These are phyloP conservation scores for Lutjanus argentimaculatus DNA, from an alignment of 2,797 vertebrate species.

Conservation along the genomic window DNA sequence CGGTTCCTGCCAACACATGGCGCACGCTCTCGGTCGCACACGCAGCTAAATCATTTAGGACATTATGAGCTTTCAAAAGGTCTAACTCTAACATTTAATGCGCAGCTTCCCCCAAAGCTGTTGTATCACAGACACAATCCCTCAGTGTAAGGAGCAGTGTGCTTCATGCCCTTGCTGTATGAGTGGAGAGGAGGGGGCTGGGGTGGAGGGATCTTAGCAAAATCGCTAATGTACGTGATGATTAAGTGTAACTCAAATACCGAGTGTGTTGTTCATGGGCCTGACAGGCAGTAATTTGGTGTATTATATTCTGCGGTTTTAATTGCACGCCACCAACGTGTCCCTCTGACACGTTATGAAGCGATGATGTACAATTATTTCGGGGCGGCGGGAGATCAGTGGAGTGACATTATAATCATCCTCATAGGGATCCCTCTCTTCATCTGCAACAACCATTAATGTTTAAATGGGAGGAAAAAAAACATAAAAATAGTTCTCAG, in stretches of 20 bases:
- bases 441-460: constrained; percentile 97
- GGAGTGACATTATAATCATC: constrained; percentile 99
- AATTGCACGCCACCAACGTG: constrained; percentile 98
- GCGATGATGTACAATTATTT: constrained; percentile 99
- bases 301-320: constrained; percentile 99
- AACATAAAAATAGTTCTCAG: constrained; percentile 90
- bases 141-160: constrained; percentile 87
- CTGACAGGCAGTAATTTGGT: constrained; percentile 99
- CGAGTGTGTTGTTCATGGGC: constrained; percentile 97
- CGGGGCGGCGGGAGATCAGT: constrained; percentile 96
- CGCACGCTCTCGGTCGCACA: constrained; percentile 26
- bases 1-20: constrained; percentile 39
- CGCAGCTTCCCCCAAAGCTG: constrained; percentile 51
- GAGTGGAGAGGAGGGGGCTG: constrained; percentile 74
- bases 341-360: constrained; percentile 99
- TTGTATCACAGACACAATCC: constrained; percentile 88
- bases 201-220: constrained; percentile 92
- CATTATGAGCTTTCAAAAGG: constrained; percentile 55
- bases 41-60: constrained; percentile 45
- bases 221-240: constrained; percentile 99
- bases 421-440: constrained; percentile 95
- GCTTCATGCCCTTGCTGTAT: constrained; percentile 87
- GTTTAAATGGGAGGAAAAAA: constrained; percentile 84
- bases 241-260: constrained; percentile 99
- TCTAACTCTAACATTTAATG: constrained; percentile 55